phyloP scores from a whole-genome alignment of 1,140 invertebrate species.

The Pomacea maculata region DNA sequence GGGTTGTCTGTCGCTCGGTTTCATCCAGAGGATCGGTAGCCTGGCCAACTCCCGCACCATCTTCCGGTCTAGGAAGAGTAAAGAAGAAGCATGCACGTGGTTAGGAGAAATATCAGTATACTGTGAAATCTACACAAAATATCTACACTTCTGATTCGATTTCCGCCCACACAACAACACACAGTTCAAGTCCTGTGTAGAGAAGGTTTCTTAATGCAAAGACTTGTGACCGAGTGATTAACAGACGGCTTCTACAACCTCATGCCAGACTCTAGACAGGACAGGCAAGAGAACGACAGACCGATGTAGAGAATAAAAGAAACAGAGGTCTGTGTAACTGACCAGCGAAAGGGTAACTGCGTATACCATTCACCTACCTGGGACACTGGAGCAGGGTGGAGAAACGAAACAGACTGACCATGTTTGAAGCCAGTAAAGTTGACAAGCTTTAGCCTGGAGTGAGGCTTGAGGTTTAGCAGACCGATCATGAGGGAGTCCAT shows the following conservation, averaged over 20 bases:
- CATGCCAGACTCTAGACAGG: background rate
- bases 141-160: too few relatives aligned
- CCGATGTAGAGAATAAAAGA: background rate
- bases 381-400: background rate
- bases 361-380: background rate
- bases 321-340: background rate
- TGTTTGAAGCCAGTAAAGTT: conserved; percentile 55
- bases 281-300: background rate
- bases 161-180: background rate
- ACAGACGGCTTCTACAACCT: too few relatives aligned
- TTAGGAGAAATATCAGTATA: background rate
- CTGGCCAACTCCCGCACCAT: conserved; percentile 53
- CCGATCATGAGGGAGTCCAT: conserved; percentile 54
- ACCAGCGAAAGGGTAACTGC: background rate
- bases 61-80: conserved; percentile 42
- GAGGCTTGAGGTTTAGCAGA: conserved; percentile 46
- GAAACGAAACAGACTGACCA: conserved; percentile 31
- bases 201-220: too few relatives aligned
- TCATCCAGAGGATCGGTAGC: conserved; percentile 59
- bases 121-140: too few relatives aligned
- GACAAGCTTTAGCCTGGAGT: conserved; percentile 42
- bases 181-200: background rate
- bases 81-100: conserved; percentile 1
- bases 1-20: conserved; percentile 43
- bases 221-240: too few relatives aligned